Conservation (phyloP, 2,797 vertebrate species). For the Sebastes taczanowskii region DNA sequence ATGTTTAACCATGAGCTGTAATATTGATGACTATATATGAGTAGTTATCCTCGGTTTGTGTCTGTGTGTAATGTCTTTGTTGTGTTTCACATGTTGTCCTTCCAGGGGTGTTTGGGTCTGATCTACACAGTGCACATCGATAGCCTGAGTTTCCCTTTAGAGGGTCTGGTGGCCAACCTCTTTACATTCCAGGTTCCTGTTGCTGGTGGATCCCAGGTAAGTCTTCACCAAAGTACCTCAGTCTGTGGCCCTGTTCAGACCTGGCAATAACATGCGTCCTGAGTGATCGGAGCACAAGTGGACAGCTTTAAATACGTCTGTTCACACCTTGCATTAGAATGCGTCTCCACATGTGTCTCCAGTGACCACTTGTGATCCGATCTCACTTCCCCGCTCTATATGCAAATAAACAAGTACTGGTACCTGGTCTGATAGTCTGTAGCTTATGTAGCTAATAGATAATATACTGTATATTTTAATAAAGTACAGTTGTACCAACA, state of each 20-base stretch:
- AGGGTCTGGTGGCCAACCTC: slow-evolving; percentile 93
- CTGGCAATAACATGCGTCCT: too few species aligned
- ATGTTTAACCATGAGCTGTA: neutral
- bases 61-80: neutral
- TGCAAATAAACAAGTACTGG: too few species aligned
- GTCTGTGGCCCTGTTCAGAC: neutral
- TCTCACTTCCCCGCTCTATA: too few species aligned
- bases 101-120: slow-evolving; percentile 94
- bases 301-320: too few species aligned
- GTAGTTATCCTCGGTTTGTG: neutral
- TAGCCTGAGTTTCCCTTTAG: slow-evolving; percentile 91
- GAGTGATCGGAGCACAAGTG: too few species aligned
- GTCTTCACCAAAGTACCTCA: slow-evolving; percentile 67
- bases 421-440: too few species aligned
- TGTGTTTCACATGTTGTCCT: slow-evolving; percentile 1
- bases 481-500: too few species aligned
- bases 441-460: too few species aligned
- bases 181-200: slow-evolving; percentile 93
- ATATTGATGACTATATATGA: neutral
- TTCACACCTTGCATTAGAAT: too few species aligned
- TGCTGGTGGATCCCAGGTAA: slow-evolving; percentile 96
- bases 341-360: too few species aligned
- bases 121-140: slow-evolving; percentile 97
- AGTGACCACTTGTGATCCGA: too few species aligned
- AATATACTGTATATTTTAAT: too few species aligned